phyloP scores from a whole-genome alignment of 2,113 vertebrate genomes.

The Scomber japonicus region DNA sequence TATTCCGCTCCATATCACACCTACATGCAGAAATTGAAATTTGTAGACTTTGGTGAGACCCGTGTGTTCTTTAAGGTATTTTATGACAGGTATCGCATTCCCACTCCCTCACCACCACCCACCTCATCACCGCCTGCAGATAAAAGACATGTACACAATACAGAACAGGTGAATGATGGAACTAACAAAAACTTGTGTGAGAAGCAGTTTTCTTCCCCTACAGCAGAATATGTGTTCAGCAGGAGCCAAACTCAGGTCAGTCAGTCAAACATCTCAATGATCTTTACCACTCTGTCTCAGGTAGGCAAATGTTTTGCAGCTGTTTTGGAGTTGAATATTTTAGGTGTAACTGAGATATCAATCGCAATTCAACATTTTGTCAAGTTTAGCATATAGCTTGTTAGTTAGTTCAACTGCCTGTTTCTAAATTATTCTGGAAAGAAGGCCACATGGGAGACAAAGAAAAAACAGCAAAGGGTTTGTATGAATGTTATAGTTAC shows the following conservation, averaged over 20 bases:
- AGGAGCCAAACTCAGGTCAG: slow-evolving; percentile 51
- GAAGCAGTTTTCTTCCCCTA: slow-evolving; percentile 24
- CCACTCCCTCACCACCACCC: background rate
- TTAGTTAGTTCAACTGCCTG: background rate
- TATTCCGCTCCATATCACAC: too few species aligned
- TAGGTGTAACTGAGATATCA: too few species aligned
- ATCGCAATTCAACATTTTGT: background rate
- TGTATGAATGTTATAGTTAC: background rate
- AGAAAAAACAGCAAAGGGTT: background rate
- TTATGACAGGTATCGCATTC: slow-evolving; percentile 18
- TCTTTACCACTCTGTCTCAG: slow-evolving; percentile 17
- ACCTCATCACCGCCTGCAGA: slow-evolving; percentile 17
- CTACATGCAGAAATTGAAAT: background rate
- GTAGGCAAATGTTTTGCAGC: background rate
- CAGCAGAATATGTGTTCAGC: slow-evolving; percentile 44
- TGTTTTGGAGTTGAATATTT: too few species aligned
- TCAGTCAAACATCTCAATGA: slow-evolving; percentile 35
- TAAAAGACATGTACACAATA: slow-evolving; percentile 28
- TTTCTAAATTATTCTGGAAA: background rate
- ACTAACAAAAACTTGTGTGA: slow-evolving; percentile 30
- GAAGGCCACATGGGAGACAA: background rate
- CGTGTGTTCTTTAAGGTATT: slow-evolving; percentile 6
- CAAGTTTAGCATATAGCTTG: background rate
- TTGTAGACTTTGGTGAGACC: background rate
- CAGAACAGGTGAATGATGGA: slow-evolving; percentile 36